Base-by-base conservation (phyloP, 2,888 invertebrate genomes). In the Ischnura elegans region DNA sequence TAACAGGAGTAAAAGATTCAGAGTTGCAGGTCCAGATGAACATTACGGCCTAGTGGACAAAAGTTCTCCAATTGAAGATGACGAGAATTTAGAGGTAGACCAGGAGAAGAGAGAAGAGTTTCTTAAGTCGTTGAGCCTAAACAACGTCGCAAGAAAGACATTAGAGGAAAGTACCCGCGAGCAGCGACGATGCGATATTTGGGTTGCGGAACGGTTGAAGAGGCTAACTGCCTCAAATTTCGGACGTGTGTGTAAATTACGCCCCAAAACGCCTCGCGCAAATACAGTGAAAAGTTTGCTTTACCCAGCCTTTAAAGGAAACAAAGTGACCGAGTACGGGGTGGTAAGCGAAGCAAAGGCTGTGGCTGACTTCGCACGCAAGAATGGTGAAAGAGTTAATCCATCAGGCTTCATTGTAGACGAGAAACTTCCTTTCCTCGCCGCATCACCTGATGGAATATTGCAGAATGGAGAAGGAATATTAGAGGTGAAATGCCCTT, bases 341-440 rank as follows among this genome's bases (percentile, higher is more conserved):
- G 45, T 19, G 8, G 86, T 45, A 43, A 86, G 45, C 25, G 86
- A 86, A 19, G 45, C 86, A 25, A 45, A 45, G 86, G 86, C 86
- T 8, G 25, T 86, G 3, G 1, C 86, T 8, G 86, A 86, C 25
- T 61, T 25, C 8, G 61, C 21, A 61, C 5, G 76, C n/a, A 47
- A 43, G 2, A 84, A 29, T 16, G 94, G 94, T 25, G 84, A 87
- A 25, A 66, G 93, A 43, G 84, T 93, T 25, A 29, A 86, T 51
- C 51, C 93, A 45, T 86, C 94, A 3, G 94, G 94, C 19, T 45
- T 94, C 43, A 87, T 94, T 66, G 93, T 94, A 6, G 90, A 93
- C 87, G 76, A 93, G 76, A 66, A 94, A 87, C 66, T 94, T 36
- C 94, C 94, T 76, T 94, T 93, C 76, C 87, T 94, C n/a, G 94